A percentile compares a stretch with the other conserved stretches of the same genome.
Evolutionary conservation across 1,140 invertebrate species (phyloP).

Genomic region (Vanessa tameamea): DNA sequence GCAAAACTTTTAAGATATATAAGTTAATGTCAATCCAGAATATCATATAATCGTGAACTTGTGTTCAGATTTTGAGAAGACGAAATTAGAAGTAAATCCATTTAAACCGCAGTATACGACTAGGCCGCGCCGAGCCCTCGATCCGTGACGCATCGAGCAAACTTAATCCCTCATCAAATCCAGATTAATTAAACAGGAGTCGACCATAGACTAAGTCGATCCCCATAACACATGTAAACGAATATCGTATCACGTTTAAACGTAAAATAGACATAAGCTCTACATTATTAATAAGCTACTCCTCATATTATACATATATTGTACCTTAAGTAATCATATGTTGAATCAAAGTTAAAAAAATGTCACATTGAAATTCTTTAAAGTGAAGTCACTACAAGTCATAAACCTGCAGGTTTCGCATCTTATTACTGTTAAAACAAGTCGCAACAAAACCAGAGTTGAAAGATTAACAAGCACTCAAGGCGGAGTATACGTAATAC

Average conservation of each 20-base stretch:
- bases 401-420: conserved; percentile 13
- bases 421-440: conserved; percentile 19
- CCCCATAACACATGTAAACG: conserved; percentile 45
- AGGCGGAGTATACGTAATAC: conserved; percentile 62
- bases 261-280: background rate
- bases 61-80: conserved; percentile 3
- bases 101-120: conserved; percentile 68
- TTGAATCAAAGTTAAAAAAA: too few relatives aligned
- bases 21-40: too few relatives aligned
- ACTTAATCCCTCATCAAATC: conserved; percentile 78
- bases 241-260: background rate
- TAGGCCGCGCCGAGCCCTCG: conserved; percentile 57
- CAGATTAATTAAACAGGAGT: conserved; percentile 77
- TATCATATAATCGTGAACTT: background rate
- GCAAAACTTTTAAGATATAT: too few relatives aligned
- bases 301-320: background rate
- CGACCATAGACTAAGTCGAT: conserved; percentile 58
- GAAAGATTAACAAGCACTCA: conserved; percentile 68
- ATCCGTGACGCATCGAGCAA: conserved; percentile 72
- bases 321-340: background rate
- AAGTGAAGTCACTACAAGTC: background rate
- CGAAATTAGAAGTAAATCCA: conserved; percentile 66
- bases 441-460: conserved; percentile 32
- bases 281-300: background rate
- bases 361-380: too few relatives aligned